A percentile compares a stretch with the other conserved stretches of the same genome.
These are phyloP conservation scores for Lepidonotus clava DNA, from an alignment of 2,888 invertebrate genomes.

Conservation along the genomic window DNA sequence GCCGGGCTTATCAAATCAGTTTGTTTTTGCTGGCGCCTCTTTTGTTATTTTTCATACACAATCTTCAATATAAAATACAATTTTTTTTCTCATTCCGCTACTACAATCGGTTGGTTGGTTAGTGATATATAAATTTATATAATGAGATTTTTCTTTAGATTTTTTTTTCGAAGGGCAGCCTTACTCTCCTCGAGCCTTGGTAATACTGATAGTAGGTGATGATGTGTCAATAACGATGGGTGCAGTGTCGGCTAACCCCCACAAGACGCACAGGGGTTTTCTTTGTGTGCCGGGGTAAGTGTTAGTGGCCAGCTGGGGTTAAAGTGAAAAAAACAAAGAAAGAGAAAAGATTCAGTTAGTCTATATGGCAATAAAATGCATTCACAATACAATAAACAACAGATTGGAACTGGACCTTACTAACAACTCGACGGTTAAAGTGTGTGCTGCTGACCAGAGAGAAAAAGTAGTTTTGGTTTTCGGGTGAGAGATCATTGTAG, in stretches of 20 bases:
- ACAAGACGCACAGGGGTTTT: conserved; percentile 45
- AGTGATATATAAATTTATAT: neutral
- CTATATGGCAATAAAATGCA: conserved; percentile 61
- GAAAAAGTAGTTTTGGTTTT: neutral
- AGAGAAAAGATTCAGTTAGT: conserved; percentile 60
- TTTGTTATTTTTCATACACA: no score
- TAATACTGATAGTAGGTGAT: conserved; percentile 58
- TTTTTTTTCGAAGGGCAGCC: conserved; percentile 51
- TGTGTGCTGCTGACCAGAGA: conserved; percentile 50
- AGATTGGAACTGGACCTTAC: conserved; percentile 56
- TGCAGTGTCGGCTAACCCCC: conserved; percentile 58
- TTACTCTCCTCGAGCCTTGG: conserved; percentile 47
- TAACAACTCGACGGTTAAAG: conserved; percentile 57
- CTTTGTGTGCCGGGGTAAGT: conserved; percentile 56
- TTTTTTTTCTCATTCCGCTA: no score
- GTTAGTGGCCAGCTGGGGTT: conserved; percentile 62
- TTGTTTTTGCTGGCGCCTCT: neutral
- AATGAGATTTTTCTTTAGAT: neutral
- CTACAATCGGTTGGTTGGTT: conserved; percentile 42
- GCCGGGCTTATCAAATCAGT: no score
- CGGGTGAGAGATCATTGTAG: conserved; percentile 10
- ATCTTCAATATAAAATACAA: conserved; percentile 33
- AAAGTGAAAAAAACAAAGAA: conserved; percentile 58
- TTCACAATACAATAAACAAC: conserved; percentile 56
- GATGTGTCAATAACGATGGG: conserved; percentile 51